Evolutionary conservation across 2,888 invertebrate species (phyloP).

Genomic region (Drosophila limbata): DNA sequence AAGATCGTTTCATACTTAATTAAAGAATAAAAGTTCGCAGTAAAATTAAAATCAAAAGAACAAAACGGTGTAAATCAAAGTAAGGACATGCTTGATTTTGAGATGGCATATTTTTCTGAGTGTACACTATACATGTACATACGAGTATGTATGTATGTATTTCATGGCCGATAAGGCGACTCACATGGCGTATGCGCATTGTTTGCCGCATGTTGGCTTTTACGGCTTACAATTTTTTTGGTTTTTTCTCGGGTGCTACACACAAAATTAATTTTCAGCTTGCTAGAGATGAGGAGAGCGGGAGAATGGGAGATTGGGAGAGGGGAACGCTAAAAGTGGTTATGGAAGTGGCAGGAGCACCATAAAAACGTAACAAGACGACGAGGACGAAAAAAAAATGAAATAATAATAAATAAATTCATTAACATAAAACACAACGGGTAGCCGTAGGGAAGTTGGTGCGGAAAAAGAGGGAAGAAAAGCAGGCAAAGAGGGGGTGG

Average conservation of each 20-base stretch:
- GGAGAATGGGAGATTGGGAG: background rate
- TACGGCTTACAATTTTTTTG: slow-evolving; percentile 54
- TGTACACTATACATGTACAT: background rate
- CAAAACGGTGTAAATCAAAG: no score
- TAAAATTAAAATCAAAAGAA: no score
- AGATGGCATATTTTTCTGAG: no score
- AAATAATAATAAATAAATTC: slow-evolving; percentile 80
- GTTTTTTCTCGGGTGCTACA: slow-evolving; percentile 56
- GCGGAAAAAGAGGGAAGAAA: background rate
- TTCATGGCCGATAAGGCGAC: slow-evolving; percentile 57
- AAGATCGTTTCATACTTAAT: no score
- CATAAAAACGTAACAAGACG: slow-evolving; percentile 55
- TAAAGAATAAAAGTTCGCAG: no score
- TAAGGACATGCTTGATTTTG: no score
- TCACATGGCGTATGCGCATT: slow-evolving; percentile 73
- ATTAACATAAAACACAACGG: slow-evolving; percentile 76
- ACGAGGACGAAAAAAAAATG: slow-evolving; percentile 46
- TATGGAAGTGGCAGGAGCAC: slow-evolving; percentile 15
- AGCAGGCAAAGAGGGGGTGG: slow-evolving; percentile 1
- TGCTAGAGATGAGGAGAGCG: slow-evolving; percentile 20
- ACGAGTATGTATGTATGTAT: slow-evolving; percentile 16
- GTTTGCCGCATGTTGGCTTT: slow-evolving; percentile 66
- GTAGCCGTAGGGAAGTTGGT: background rate
- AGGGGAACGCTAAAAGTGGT: slow-evolving; percentile 10
- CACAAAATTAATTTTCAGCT: slow-evolving; percentile 69